Evolutionary conservation across 2,113 vertebrate genomes (phyloP).

Genomic region (Reinhardtius hippoglossoides): DNA sequence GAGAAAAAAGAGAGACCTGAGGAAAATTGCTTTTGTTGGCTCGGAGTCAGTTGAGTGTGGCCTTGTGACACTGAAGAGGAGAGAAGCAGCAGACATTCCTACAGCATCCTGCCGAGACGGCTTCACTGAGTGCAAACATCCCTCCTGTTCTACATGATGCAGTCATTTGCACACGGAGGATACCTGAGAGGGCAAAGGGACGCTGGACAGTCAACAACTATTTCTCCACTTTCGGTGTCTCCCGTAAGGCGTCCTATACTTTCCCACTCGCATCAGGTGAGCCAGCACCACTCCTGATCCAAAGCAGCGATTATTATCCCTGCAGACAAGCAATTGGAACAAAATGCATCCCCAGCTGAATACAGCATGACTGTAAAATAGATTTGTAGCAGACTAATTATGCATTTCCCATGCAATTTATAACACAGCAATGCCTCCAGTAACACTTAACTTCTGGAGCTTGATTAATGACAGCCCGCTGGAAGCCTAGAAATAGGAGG

Average conservation of each 20-base stretch:
- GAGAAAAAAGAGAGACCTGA: constrained; percentile 2
- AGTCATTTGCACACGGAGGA: constrained; percentile 36
- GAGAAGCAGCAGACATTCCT: constrained; percentile 12
- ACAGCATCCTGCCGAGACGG: constrained; percentile 31
- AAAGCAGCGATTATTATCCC: constrained; percentile 64
- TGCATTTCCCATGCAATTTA: constrained; percentile 77
- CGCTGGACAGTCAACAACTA: neutral
- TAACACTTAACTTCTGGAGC: constrained; percentile 76
- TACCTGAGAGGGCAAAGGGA: constrained; percentile 6
- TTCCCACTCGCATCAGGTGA: constrained; percentile 38
- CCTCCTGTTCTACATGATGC: constrained; percentile 39
- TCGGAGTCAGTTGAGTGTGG: constrained; percentile 34
- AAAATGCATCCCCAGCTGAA: constrained; percentile 67
- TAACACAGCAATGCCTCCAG: constrained; percentile 75
- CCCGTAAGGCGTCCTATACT: neutral
- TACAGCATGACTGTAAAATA: constrained; percentile 68
- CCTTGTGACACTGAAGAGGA: constrained; percentile 33
- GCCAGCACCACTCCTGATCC: constrained; percentile 43
- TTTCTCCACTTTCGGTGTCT: constrained; percentile 12
- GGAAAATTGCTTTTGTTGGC: constrained; percentile 55
- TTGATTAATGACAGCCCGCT: constrained; percentile 79
- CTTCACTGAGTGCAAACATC: constrained; percentile 40
- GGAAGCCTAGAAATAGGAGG: constrained; percentile 67
- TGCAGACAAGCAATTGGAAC: constrained; percentile 65
- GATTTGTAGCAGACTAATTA: constrained; percentile 78